These are phyloP conservation scores for Eulemur rubriventer DNA, from an alignment of 2,797 vertebrate genomes.

Conservation along the genomic window DNA sequence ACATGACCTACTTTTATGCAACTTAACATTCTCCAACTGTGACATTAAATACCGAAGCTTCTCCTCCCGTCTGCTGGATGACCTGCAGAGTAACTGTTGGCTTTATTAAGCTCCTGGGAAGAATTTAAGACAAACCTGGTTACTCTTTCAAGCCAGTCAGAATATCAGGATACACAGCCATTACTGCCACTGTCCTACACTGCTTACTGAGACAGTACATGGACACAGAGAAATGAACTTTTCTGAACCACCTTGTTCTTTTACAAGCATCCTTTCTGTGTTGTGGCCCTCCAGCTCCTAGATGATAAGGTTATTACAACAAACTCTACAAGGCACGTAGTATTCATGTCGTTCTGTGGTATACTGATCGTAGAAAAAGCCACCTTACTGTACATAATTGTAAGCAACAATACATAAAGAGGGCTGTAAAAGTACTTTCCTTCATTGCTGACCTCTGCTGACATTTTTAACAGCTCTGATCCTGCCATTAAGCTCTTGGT, in stretches of 20 bases:
- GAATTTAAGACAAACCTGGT: not conserved
- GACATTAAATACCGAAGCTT: not conserved
- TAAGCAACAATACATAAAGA: not conserved
- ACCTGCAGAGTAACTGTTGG: not conserved
- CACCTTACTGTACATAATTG: not conserved
- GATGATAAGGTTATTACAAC: not conserved
- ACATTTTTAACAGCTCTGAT: not conserved
- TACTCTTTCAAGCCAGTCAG: not conserved
- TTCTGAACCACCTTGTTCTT: not conserved
- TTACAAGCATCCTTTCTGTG: not conserved
- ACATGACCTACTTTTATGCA: not conserved
- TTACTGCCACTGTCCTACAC: not conserved
- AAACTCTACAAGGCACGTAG: not conserved
- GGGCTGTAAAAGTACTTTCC: not conserved
- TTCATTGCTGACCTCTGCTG: not conserved
- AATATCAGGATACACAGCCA: not conserved
- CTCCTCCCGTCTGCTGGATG: not conserved
- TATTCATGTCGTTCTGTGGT: not conserved
- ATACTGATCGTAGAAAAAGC: not conserved
- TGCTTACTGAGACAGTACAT: not conserved
- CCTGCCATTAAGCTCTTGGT: no score
- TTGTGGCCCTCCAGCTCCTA: not conserved
- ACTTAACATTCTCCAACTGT: not conserved
- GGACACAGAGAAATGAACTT: not conserved
- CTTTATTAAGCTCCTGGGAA: not conserved